phyloP scores from a whole-genome alignment of 2,888 invertebrate species.

The Melanophora roralis region DNA sequence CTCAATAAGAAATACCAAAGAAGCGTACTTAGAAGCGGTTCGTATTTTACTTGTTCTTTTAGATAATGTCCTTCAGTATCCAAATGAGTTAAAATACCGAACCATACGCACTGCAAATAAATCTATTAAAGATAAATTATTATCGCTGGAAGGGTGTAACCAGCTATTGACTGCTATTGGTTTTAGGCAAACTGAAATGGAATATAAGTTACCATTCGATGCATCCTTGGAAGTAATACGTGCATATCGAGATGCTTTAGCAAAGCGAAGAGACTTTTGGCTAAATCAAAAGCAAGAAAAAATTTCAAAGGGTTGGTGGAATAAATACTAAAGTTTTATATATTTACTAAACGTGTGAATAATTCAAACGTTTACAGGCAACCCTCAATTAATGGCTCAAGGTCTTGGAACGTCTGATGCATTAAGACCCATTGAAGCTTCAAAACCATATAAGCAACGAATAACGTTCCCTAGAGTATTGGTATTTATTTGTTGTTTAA shows the following conservation, averaged over 20 bases:
- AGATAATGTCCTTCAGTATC: slow-evolving; percentile 75
- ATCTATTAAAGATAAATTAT: slow-evolving; percentile 74
- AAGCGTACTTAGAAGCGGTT: slow-evolving; percentile 73
- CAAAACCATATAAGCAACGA: slow-evolving; percentile 71
- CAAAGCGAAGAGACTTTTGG: slow-evolving; percentile 69
- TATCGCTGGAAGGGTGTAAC: slow-evolving; percentile 71
- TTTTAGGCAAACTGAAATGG: slow-evolving; percentile 66
- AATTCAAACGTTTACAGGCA: background rate
- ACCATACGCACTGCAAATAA: slow-evolving; percentile 75
- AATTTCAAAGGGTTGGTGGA: slow-evolving; percentile 11
- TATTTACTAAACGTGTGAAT: background rate
- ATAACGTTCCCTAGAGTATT: slow-evolving; percentile 77
- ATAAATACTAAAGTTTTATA: background rate
- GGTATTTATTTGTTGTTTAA: slow-evolving; percentile 74
- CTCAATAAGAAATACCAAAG: slow-evolving; percentile 67
- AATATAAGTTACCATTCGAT: slow-evolving; percentile 70
- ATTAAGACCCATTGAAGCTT: slow-evolving; percentile 66
- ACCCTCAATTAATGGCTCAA: background rate
- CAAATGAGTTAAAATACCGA: slow-evolving; percentile 74
- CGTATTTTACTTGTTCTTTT: slow-evolving; percentile 74
- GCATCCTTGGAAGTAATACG: slow-evolving; percentile 72
- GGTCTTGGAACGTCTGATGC: slow-evolving; percentile 2
- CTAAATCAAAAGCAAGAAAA: slow-evolving; percentile 57
- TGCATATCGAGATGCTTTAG: slow-evolving; percentile 72
- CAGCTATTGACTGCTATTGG: slow-evolving; percentile 74